Conservation (phyloP, 2,797 vertebrate genomes). For the Neosalanx taihuensis region DNA sequence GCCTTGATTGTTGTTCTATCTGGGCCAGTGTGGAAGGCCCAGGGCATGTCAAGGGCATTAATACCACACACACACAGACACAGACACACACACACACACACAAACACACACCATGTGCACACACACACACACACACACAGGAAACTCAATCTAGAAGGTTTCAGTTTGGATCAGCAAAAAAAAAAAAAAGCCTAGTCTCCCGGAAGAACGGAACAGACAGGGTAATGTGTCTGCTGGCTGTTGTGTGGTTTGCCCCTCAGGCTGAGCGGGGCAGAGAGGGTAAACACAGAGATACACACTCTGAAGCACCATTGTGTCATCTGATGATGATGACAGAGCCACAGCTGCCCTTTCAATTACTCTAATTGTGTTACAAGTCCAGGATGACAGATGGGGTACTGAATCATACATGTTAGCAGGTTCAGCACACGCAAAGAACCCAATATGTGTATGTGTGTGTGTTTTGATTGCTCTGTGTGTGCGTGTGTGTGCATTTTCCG, state of each 20-base stretch:
- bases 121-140: slow-evolving; percentile 28
- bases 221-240: slow-evolving; percentile 9
- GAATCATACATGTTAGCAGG: neutral
- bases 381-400: neutral
- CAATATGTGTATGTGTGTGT: neutral
- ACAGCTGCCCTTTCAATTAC: neutral
- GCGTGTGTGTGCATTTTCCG: neutral
- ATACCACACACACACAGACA: slow-evolving; percentile 31
- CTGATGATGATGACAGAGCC: neutral
- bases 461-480: neutral
- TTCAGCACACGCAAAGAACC: neutral
- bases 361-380: neutral
- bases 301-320: neutral
- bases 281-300: neutral
- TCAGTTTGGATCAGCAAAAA: slow-evolving; percentile 36
- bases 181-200: slow-evolving; percentile 48
- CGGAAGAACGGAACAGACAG: slow-evolving; percentile 28
- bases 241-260: neutral
- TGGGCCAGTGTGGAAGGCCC: slow-evolving; percentile 14
- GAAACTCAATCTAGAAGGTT: slow-evolving; percentile 35
- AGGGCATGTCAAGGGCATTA: slow-evolving; percentile 41
- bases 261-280: neutral
- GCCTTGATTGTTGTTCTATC: slow-evolving; percentile 21
- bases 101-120: too few species aligned
- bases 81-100: too few species aligned